Base-by-base conservation (phyloP, 2,888 invertebrate genomes). In the Rhamphomyia laevipes region DNA sequence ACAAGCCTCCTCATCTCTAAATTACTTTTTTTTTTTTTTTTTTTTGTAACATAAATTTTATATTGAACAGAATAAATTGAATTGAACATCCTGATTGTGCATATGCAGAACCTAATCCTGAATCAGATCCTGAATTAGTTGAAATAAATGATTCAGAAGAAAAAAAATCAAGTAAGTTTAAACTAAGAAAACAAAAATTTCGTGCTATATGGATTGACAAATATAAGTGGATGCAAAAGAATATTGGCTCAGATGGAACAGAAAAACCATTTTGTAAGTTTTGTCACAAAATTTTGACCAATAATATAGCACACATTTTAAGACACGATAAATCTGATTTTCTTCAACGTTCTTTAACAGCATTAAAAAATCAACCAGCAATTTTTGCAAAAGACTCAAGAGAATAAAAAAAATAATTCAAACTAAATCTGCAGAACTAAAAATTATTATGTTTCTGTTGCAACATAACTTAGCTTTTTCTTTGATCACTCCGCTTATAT, bases 381-480 rank as follows among this genome's bases (percentile, higher is more conserved):
- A 9, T 35, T n/a, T 35, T n/a, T n/a, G 35, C 7, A 35, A 35
- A n/a, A 13, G n/a, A 12, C 13, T n/a, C n/a, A n/a, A 35, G 7
- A 35, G 35, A 35, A 35, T 35, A 13, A 31, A 31, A 31, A 48
- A 43, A 27, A 48, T 16, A 10, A 48, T 35, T 27, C 30, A 30
- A 44, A 43, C 38, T 3, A 49, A 45, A 43, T 46, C 11, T 12
- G 49, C 49, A 18, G 37, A 44, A 31, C n/a, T 44, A n/a, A 17
- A 43, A 16, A 38, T 48, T 2, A 48, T 48, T 2, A 38, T 48
- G 30, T 44, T 44, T 30, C 13, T 44, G 11, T 15, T 46, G 12
- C 12, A 43, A 12, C 18, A 46, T 17, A 49, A 46, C 15, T 30
- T 46, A 1, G 18, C 46, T 15, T 38, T 49, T 46, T 31, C 43